phyloP scores from a whole-genome alignment of 2,888 invertebrate genomes.

The Cryptocephalus moraei region DNA sequence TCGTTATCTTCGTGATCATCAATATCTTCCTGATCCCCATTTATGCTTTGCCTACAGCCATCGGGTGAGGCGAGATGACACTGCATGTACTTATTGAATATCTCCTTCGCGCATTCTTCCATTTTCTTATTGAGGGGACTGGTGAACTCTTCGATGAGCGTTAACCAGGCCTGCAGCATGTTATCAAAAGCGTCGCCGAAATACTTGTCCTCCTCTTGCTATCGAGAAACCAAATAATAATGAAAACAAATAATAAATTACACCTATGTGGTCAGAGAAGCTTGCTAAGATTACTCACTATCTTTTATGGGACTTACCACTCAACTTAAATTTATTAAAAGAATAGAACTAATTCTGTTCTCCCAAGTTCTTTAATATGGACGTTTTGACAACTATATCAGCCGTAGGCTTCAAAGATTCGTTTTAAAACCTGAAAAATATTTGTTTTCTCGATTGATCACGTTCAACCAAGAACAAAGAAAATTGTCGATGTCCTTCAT shows the following conservation, averaged over 20 bases:
- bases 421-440: too few relatives aligned
- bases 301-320: background rate
- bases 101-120: constrained; percentile 37
- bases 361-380: too few relatives aligned
- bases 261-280: background rate
- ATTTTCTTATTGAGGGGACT: constrained; percentile 31
- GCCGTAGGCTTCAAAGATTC: too few relatives aligned
- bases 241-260: background rate
- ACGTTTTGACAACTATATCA: too few relatives aligned
- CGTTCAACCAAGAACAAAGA: too few relatives aligned
- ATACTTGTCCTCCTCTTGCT: constrained; percentile 40
- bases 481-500: too few relatives aligned
- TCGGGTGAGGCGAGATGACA: constrained; percentile 75
- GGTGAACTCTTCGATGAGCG: constrained; percentile 36
- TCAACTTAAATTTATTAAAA: background rate
- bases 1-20: constrained; percentile 59
- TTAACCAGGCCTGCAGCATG: constrained; percentile 58
- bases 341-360: too few relatives aligned
- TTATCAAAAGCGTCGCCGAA: constrained; percentile 60
- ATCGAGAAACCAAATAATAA: constrained; percentile 13
- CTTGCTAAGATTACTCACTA: background rate
- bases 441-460: too few relatives aligned
- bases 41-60: constrained; percentile 46
- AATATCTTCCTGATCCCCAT: constrained; percentile 44
- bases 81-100: constrained; percentile 72